A percentile compares a stretch with the other conserved stretches of the same genome.
phyloP scores from a whole-genome alignment of 2,888 invertebrate genomes.

The Monopis laevigella region DNA sequence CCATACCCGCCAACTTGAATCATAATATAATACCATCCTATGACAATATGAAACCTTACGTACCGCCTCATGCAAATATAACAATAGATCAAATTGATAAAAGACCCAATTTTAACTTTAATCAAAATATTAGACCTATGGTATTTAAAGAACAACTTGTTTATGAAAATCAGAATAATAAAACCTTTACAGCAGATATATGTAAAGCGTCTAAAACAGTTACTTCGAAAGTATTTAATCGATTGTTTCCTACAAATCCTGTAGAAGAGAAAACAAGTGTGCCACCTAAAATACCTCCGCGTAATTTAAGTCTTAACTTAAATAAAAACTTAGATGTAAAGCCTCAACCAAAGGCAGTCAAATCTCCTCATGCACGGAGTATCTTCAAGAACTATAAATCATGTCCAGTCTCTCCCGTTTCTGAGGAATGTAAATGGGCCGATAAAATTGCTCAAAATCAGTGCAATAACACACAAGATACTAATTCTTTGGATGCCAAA shows the following conservation, averaged over 20 bases:
- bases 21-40: conserved; percentile 49
- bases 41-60: conserved; percentile 37
- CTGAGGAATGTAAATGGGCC: conserved; percentile 78
- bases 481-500: conserved; percentile 52
- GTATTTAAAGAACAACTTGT: conserved; percentile 45
- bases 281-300: conserved; percentile 35
- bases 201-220: conserved; percentile 30
- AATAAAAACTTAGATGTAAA: conserved; percentile 34
- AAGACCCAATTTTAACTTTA: conserved; percentile 28
- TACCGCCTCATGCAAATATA: conserved; percentile 53
- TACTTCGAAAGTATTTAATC: conserved; percentile 50
- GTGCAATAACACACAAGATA: conserved; percentile 28
- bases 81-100: conserved; percentile 27
- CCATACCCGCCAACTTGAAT: conserved; percentile 59
- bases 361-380: conserved; percentile 49
- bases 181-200: conserved; percentile 48
- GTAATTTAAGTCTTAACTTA: conserved; percentile 51
- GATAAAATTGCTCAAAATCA: conserved; percentile 46
- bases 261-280: conserved; percentile 25
- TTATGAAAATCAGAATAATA: conserved; percentile 26
- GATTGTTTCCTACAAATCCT: conserved; percentile 38
- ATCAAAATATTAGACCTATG: conserved; percentile 35
- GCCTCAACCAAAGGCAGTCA: conserved; percentile 36
- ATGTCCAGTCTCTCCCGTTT: conserved; percentile 84
- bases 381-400: conserved; percentile 77